phyloP scores from a whole-genome alignment of 2,888 invertebrate species.

The Nemurella pictetii region DNA sequence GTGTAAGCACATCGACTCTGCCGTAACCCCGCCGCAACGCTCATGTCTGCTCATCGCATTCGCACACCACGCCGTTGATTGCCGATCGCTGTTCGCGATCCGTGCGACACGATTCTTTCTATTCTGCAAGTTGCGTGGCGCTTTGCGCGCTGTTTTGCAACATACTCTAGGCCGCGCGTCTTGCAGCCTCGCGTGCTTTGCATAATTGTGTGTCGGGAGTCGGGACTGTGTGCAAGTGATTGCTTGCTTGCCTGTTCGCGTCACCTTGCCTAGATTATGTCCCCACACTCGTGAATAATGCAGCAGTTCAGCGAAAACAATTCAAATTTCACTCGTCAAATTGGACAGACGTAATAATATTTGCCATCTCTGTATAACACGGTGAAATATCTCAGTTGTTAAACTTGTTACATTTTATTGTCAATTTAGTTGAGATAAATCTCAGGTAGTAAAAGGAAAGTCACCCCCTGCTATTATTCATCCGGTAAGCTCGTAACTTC shows the following conservation, averaged over 20 bases:
- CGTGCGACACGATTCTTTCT: neutral
- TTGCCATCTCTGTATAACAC: neutral
- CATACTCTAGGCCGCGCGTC: neutral
- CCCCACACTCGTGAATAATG: conserved; percentile 11
- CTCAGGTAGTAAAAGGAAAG: neutral
- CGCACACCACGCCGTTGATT: too few relatives aligned
- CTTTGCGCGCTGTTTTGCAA: neutral
- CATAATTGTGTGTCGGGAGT: conserved; percentile 7
- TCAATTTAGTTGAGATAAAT: conserved; percentile 7
- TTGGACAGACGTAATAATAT: conserved; percentile 15
- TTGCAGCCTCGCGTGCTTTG: neutral
- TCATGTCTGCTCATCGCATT: too few relatives aligned
- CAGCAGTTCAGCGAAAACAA: conserved; percentile 24
- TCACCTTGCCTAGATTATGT: neutral
- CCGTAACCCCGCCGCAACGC: too few relatives aligned
- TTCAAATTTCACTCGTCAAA: conserved; percentile 20
- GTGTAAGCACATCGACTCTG: too few relatives aligned
- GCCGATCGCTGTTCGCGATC: neutral
- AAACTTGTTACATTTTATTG: conserved; percentile 1
- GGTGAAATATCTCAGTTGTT: neutral
- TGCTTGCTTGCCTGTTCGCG: neutral
- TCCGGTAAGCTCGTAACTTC: neutral
- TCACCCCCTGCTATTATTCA: neutral
- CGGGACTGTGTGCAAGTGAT: neutral
- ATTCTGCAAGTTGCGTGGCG: too few relatives aligned